A percentile compares a stretch with the other conserved stretches of the same genome.
Conservation (phyloP, 2,797 vertebrate species). For the Sebastiscus albofasciatus region DNA sequence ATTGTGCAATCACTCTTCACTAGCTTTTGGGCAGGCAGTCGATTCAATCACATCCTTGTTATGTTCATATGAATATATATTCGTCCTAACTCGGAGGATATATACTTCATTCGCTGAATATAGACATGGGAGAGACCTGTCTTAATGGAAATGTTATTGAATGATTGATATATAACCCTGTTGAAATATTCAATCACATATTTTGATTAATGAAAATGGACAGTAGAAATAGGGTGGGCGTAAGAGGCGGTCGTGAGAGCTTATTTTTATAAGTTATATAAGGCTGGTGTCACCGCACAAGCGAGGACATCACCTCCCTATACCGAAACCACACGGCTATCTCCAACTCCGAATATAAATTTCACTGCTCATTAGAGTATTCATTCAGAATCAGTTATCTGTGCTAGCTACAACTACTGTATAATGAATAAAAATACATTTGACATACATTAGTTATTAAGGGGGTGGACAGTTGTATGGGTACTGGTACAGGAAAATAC, state of each 20-base stretch:
- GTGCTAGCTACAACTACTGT: neutral
- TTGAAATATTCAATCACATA: conserved; percentile 48
- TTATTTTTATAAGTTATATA: conserved; percentile 37
- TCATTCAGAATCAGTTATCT: neutral
- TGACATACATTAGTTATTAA: neutral
- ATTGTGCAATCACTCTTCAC: conserved; percentile 60
- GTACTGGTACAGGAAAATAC: neutral
- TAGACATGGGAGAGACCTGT: conserved; percentile 45
- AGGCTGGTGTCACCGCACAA: conserved; percentile 3
- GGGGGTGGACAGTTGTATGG: neutral
- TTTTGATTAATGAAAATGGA: conserved; percentile 60
- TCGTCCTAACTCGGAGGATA: conserved; percentile 39
- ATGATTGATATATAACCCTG: conserved; percentile 54
- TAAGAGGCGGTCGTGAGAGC: conserved; percentile 19
- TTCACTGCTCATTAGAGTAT: neutral
- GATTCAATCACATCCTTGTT: conserved; percentile 63
- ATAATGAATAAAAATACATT: neutral
- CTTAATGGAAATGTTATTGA: conserved; percentile 62
- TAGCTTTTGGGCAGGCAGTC: conserved; percentile 42
- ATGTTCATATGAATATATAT: conserved; percentile 63
- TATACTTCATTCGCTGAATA: conserved; percentile 39
- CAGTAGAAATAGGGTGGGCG: conserved; percentile 30
- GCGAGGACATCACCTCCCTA: neutral
- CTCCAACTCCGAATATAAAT: neutral
- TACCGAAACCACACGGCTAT: neutral